Base-by-base conservation (phyloP, 2,113 vertebrate species). In the Labrus mixtus region DNA sequence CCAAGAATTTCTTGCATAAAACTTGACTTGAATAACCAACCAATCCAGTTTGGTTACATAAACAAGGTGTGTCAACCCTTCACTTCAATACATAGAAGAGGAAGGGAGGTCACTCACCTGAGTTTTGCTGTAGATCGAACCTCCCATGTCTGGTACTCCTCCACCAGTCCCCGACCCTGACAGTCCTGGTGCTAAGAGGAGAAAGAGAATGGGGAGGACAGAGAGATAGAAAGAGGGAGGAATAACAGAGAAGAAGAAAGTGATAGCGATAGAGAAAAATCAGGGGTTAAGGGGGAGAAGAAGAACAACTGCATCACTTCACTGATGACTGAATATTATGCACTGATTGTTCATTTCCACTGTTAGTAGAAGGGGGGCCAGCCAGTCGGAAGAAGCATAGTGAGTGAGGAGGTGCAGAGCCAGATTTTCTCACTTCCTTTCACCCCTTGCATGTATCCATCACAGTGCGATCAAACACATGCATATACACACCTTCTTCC, bases 121-220 rank as follows among this genome's bases (percentile, higher is more conserved):
- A 79, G 95, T 95, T 92, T 97, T 99, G 83, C 93, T 97, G 91
- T 99, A 99, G 87, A 98, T 97, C 23, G 97, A 96, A 79, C 95
- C 96, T 68, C 95, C 95, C 93, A 98, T 95, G 66, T 99, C 98
- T 74, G 98, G 96, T 20, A 97, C 95, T 83, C 96, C 96, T 55
- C 95, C 93, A 89, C 95, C 95, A 86, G 88, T 95, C 75, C 95
- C 96, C 72, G 96, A 96, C 82, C 96, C 97, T 1, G 98, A 96
- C 71, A 96, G 93, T 88, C 97, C 98, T 94, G 95, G 85, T 73
- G 89, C 89, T 93, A 72, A 74, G 61, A 70, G 13, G 45, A 66
- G 37, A 53, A 61, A 53, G 29, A 22, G 29, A 22, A 33, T 23
- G 43, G 37, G n/a, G 16, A 37, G 41, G 23, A 62, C 48, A 56